phyloP scores from a whole-genome alignment of 2,888 invertebrate genomes.

The Apeira syringaria region DNA sequence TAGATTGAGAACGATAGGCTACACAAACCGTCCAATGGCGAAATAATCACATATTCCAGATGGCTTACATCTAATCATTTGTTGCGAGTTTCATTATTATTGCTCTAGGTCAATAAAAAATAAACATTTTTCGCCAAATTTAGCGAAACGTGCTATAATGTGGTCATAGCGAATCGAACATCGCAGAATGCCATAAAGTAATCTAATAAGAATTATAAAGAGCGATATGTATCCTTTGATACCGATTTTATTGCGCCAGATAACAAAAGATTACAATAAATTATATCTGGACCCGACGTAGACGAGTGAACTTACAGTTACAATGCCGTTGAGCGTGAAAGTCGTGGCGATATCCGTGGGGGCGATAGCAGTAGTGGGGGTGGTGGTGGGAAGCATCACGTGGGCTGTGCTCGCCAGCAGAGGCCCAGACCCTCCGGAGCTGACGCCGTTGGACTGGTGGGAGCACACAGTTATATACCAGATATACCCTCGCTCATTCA shows the following conservation, averaged over 20 bases:
- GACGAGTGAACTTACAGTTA: constrained; percentile 4
- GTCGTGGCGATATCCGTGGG: constrained; percentile 33
- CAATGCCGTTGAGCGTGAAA: constrained; percentile 36
- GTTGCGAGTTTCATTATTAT: no score
- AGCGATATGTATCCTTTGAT: no score
- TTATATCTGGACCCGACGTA: constrained; percentile 28
- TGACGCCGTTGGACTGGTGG: constrained; percentile 87
- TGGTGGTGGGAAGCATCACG: constrained; percentile 40
- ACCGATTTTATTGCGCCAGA: constrained; percentile 13
- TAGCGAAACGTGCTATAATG: no score
- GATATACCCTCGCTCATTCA: constrained; percentile 92
- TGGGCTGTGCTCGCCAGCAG: constrained; percentile 46
- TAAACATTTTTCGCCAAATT: no score
- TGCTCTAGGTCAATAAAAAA: no score
- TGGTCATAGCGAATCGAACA: background rate
- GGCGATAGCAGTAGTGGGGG: constrained; percentile 38
- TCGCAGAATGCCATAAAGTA: constrained; percentile 7
- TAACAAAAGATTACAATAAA: constrained; percentile 26
- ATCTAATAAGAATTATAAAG: constrained; percentile 1
- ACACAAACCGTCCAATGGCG: no score
- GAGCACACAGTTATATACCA: constrained; percentile 91
- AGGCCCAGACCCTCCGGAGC: constrained; percentile 36
- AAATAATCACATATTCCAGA: no score
- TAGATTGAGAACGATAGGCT: no score
- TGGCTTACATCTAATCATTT: no score